Conservation (phyloP, 2,888 invertebrate species). For the Lochmaea capreae region DNA sequence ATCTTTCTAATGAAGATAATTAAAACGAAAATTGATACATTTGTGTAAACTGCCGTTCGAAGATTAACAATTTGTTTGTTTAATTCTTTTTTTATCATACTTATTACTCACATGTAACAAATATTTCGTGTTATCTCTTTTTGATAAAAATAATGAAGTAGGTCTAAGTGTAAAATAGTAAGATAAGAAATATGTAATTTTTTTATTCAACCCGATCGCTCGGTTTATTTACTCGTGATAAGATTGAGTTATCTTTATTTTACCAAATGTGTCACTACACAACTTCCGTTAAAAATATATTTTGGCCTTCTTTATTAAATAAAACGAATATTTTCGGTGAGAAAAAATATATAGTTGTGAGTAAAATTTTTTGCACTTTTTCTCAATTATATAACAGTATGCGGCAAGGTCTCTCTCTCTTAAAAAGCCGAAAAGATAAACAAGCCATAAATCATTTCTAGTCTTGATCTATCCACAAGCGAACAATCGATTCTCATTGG, state of each 20-base stretch:
- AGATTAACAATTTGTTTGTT: slow-evolving; percentile 24
- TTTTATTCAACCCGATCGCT: slow-evolving; percentile 8
- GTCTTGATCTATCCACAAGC: too few species aligned
- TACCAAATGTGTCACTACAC: slow-evolving; percentile 5
- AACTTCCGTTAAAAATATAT: slow-evolving; percentile 8
- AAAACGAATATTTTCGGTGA: not conserved
- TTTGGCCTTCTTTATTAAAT: not conserved
- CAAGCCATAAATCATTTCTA: too few species aligned
- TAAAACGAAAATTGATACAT: slow-evolving; percentile 20
- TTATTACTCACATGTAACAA: slow-evolving; percentile 9
- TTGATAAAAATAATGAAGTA: slow-evolving; percentile 16
- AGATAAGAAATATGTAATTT: slow-evolving; percentile 9
- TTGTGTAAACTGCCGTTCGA: slow-evolving; percentile 13
- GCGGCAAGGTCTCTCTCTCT: too few species aligned
- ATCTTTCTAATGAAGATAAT: slow-evolving; percentile 38
- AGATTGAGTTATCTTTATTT: slow-evolving; percentile 9
- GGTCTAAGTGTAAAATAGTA: slow-evolving; percentile 15
- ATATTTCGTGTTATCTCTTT: slow-evolving; percentile 12
- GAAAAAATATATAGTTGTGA: too few species aligned
- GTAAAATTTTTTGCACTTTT: too few species aligned
- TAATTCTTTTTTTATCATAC: slow-evolving; percentile 7
- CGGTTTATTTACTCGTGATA: slow-evolving; percentile 8
- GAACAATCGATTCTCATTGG: too few species aligned
- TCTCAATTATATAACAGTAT: too few species aligned
- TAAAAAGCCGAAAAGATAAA: too few species aligned